Percentiles rank a stretch among this genome's conserved stretches.
phyloP scores from a whole-genome alignment of 2,888 invertebrate species.

The Aphidius colemani region DNA sequence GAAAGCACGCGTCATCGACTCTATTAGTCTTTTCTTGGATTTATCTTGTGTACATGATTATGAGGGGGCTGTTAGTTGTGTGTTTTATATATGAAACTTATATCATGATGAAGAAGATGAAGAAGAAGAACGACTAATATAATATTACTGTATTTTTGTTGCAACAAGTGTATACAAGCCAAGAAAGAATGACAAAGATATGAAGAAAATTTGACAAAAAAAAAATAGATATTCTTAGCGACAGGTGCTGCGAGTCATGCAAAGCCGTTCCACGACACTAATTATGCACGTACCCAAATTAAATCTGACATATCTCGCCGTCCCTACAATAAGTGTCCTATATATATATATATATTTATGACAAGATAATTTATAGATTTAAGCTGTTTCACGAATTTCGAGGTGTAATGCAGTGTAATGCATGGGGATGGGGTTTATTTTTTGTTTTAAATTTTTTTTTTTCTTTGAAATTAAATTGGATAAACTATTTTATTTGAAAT shows the following conservation, averaged over 20 bases:
- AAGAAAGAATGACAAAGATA: slow-evolving; percentile 16
- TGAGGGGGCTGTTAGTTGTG: slow-evolving; percentile 10
- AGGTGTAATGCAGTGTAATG: too few species aligned
- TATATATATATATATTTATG: slow-evolving; percentile 28
- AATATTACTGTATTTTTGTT: too few species aligned
- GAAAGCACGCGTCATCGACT: slow-evolving; percentile 47
- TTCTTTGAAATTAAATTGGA: slow-evolving; percentile 1
- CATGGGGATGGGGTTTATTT: too few species aligned
- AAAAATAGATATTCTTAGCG: slow-evolving; percentile 29
- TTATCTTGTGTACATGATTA: slow-evolving; percentile 41
- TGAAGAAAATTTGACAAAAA: neutral
- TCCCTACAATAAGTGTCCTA: slow-evolving; percentile 26
- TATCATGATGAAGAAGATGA: slow-evolving; percentile 7
- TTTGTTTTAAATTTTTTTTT: neutral
- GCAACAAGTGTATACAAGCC: slow-evolving; percentile 4
- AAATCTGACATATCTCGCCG: slow-evolving; percentile 50
- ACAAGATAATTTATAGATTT: slow-evolving; percentile 37
- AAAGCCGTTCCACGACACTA: slow-evolving; percentile 51
- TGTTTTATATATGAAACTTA: neutral
- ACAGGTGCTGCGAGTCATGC: slow-evolving; percentile 58
- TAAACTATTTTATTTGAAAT: slow-evolving; percentile 1
- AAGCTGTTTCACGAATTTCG: slow-evolving; percentile 11
- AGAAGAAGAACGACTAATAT: slow-evolving; percentile 1
- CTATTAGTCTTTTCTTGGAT: slow-evolving; percentile 43
- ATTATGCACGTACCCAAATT: slow-evolving; percentile 54